These are phyloP conservation scores for Ditylenchus dipsaci DNA, from an alignment of 1,140 invertebrate species.

Conservation along the genomic window DNA sequence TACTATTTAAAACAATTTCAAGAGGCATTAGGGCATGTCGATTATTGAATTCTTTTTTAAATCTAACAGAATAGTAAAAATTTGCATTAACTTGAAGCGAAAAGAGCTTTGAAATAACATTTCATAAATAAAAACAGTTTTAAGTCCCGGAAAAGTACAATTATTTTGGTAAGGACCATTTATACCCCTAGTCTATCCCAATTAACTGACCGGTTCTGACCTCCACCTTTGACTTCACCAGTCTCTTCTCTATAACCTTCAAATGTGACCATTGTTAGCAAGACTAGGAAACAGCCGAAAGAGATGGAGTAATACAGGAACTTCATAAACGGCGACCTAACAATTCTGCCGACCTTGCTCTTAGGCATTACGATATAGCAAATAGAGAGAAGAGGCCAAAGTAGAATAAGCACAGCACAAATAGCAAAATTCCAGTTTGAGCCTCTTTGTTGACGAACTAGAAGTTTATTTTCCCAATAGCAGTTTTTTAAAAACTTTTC, in stretches of 20 bases:
- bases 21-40: too few relatives aligned
- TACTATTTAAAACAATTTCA: too few relatives aligned
- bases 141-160: too few relatives aligned
- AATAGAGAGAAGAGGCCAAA: constrained; percentile 78
- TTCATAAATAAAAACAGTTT: neutral
- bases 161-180: too few relatives aligned
- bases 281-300: constrained; percentile 75
- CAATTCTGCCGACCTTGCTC: constrained; percentile 73
- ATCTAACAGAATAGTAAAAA: too few relatives aligned
- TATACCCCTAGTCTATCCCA: too few relatives aligned
- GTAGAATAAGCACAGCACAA: constrained; percentile 71
- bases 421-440: constrained; percentile 63
- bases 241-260: constrained; percentile 77
- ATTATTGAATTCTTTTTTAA: too few relatives aligned
- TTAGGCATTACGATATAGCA: constrained; percentile 74
- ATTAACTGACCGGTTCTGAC: constrained; percentile 59
- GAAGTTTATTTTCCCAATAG: constrained; percentile 73
- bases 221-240: constrained; percentile 70
- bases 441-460: constrained; percentile 76
- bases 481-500: too few relatives aligned
- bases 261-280: constrained; percentile 64
- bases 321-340: constrained; percentile 88
- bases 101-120: too few relatives aligned
- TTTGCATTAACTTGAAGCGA: too few relatives aligned
- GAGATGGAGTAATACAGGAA: constrained; percentile 85